Conservation (phyloP, 2,888 invertebrate genomes). For the Apamea epomidion region DNA sequence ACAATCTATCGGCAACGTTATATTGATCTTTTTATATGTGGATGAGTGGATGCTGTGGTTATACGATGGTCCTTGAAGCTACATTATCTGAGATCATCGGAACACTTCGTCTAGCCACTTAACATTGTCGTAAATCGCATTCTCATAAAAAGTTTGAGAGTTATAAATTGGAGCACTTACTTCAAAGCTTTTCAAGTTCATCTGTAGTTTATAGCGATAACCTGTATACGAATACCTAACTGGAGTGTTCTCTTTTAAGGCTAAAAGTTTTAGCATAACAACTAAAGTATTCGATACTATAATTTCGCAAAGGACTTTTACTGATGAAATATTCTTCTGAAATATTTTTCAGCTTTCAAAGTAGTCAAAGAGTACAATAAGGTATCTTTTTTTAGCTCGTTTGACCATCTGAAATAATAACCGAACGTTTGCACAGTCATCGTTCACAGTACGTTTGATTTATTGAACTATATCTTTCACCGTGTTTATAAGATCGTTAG, state of each 20-base stretch:
- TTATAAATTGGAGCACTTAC: slow-evolving; percentile 19
- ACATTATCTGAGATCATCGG: slow-evolving; percentile 70
- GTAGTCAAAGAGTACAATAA: neutral
- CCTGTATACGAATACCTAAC: neutral
- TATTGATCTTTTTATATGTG: slow-evolving; percentile 59
- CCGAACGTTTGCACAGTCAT: slow-evolving; percentile 26
- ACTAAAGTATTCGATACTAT: neutral
- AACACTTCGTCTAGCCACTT: slow-evolving; percentile 70
- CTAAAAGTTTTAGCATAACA: neutral
- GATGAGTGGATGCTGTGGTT: slow-evolving; percentile 52
- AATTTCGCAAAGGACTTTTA: neutral
- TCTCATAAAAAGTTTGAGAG: slow-evolving; percentile 67
- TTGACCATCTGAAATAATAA: slow-evolving; percentile 46
- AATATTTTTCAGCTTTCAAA: slow-evolving; percentile 5
- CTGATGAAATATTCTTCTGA: slow-evolving; percentile 3
- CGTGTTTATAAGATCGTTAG: slow-evolving; percentile 47
- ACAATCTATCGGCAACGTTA: slow-evolving; percentile 43
- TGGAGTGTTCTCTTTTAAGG: neutral
- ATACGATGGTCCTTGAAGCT: slow-evolving; percentile 72
- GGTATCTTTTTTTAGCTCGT: slow-evolving; percentile 35
- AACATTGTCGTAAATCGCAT: slow-evolving; percentile 73
- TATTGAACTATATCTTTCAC: slow-evolving; percentile 51
- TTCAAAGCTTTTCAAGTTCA: slow-evolving; percentile 6
- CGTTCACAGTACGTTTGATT: slow-evolving; percentile 41
- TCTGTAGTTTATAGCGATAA: neutral